Evolutionary conservation across 2,797 vertebrate species (phyloP).

Genomic region (Lepidocolaptes lacrymiger): DNA sequence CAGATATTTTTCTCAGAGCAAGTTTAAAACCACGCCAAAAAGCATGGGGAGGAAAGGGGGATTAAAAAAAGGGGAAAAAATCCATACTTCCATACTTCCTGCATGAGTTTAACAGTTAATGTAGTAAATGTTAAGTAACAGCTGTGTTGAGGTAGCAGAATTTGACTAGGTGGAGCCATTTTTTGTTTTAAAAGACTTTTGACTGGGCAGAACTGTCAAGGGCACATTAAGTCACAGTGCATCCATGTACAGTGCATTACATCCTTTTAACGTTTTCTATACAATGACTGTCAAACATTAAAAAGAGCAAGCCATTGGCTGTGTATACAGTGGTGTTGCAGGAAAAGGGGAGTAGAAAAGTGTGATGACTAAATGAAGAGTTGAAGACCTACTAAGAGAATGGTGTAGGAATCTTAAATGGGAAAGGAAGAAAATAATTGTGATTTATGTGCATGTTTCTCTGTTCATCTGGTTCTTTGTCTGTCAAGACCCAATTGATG

Average conservation of each 20-base stretch:
- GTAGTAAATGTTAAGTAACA: constrained; percentile 52
- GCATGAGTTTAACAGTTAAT: constrained; percentile 23
- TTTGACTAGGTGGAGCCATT: constrained; percentile 9
- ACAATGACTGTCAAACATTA: neutral
- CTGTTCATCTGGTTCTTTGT: neutral
- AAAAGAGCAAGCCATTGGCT: neutral
- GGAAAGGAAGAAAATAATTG: neutral
- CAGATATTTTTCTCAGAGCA: constrained; percentile 53
- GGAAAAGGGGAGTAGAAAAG: neutral
- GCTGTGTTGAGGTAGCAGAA: constrained; percentile 15
- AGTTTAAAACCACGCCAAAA: constrained; percentile 15
- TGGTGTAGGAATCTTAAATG: neutral
- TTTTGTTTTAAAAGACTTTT: constrained; percentile 37
- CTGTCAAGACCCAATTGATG: neutral
- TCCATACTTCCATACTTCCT: neutral
- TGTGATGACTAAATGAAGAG: neutral
- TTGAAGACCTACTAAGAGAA: neutral
- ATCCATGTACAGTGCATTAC: constrained; percentile 53
- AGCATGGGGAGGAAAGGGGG: neutral
- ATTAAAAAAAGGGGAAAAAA: neutral
- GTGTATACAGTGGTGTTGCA: neutral
- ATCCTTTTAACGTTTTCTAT: constrained; percentile 4
- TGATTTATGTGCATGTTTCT: neutral
- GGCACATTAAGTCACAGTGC: constrained; percentile 54
- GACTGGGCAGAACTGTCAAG: constrained; percentile 24